Evolutionary conservation across 2,113 vertebrate species (phyloP).

Genomic region (Nanorana parkeri): DNA sequence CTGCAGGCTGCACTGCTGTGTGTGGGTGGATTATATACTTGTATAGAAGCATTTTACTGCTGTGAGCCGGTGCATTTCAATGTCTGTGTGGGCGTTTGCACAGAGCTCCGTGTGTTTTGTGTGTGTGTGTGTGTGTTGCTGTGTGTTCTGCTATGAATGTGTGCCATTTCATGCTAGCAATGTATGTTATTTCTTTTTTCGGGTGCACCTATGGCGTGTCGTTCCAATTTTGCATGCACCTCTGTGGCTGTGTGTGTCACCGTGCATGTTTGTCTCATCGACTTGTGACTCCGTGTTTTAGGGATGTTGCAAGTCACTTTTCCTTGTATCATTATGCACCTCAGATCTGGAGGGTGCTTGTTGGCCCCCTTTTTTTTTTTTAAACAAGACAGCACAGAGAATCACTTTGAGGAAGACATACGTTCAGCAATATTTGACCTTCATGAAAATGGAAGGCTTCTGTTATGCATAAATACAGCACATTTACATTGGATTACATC

Average conservation of each 20-base stretch:
- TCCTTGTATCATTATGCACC: conserved; percentile 10
- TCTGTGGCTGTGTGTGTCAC: background rate
- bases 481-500: background rate
- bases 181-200: background rate
- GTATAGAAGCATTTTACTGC: conserved; percentile 57
- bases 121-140: conserved; percentile 21
- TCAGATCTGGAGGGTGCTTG: background rate
- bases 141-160: conserved; percentile 6
- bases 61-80: conserved; percentile 57
- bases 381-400: background rate
- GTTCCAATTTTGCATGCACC: background rate
- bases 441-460: conserved; percentile 20
- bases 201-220: background rate
- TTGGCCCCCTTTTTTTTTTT: background rate
- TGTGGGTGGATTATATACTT: conserved; percentile 57
- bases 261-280: background rate
- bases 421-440: conserved; percentile 27
- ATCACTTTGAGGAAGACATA: background rate
- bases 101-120: conserved; percentile 45
- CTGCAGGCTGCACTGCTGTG: conserved; percentile 47
- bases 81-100: conserved; percentile 57
- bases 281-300: background rate
- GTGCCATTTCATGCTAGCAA: conserved; percentile 13
- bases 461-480: background rate
- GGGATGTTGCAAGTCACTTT: background rate